Conservation (phyloP, 2,797 vertebrate species). For the Urophycis tenuis region DNA sequence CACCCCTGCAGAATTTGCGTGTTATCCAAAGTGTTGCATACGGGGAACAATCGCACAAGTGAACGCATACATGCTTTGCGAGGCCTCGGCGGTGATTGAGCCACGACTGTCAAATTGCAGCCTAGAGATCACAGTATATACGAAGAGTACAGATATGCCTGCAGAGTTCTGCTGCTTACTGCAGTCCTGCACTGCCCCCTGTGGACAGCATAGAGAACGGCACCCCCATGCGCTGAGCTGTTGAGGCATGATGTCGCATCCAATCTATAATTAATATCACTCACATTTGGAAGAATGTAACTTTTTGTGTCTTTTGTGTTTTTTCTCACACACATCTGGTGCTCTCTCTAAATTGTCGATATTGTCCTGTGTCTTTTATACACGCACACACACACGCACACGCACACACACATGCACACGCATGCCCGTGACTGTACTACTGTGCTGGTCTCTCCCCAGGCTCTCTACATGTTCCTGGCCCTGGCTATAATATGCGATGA, state of each 20-base stretch:
- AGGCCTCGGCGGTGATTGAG: neutral
- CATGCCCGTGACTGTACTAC: too few relatives aligned
- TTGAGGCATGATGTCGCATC: constrained; percentile 45
- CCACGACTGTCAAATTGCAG: neutral
- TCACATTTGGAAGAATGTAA: neutral
- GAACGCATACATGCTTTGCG: neutral
- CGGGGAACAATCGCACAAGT: neutral
- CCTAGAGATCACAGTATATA: too few relatives aligned
- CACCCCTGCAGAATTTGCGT: neutral
- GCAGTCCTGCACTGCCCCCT: constrained; percentile 64
- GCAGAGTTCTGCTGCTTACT: neutral
- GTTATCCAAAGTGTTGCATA: neutral
- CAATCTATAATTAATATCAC: constrained; percentile 64
- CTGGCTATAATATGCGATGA: constrained; percentile 96
- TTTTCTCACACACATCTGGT: neutral
- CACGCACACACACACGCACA: constrained; percentile 1
- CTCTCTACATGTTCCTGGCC: constrained; percentile 98
- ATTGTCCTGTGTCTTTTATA: neutral
- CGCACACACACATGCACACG: neutral
- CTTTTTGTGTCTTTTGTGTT: neutral
- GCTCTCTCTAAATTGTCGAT: constrained; percentile 20
- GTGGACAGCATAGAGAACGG: constrained; percentile 59
- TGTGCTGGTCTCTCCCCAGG: constrained; percentile 57
- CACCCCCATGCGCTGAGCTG: constrained; percentile 20
- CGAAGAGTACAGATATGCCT: neutral